Base-by-base conservation (phyloP, 2,113 vertebrate species). In the Nycticorax nycticorax region DNA sequence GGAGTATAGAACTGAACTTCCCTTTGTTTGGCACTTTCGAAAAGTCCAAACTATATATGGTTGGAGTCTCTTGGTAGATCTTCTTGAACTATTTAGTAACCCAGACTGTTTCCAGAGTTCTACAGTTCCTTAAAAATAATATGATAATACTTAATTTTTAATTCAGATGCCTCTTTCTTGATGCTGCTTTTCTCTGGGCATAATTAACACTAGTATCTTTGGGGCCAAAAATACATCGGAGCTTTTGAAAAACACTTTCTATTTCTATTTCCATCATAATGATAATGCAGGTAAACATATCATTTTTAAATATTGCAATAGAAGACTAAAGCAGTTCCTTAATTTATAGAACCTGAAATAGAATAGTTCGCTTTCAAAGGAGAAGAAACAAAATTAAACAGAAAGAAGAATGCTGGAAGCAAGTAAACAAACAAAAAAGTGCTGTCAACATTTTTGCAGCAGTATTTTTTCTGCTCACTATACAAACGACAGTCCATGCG, bases 301-400 rank as follows among this genome's bases (percentile, higher is more conserved):
- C 26, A 62, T 69, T 89, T 96, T 69, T 52, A 77, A 90, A 89
- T 85, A 72, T 60, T 94, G 27, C 47, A 80, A 27, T 7, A 78
- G 52, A 81, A 91, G 67, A 68, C 8, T 60, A 84, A 88, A 88
- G 27, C 27, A 63, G n/a, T 81, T 85, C 18, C 68, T 96, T 74
- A 96, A 93, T 90, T 92, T 91, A 86, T 77, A 81, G 76, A 88
- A 72, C 52, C 37, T 52, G 60, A 95, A 90, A 33, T 62, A 88
- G 55, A 76, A 88, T 48, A 81, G 32, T 74, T 96, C 10, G 2
- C 45, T 91, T 94, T 97, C 75, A 95, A 85, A 77, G 41, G 28
- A 80, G 45, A 92, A 94, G 28, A 82, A 88, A 60, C 22, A 77
- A 92, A 96, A 89, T 77, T 78, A 88, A 88, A 92, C 6, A 71